Evolutionary conservation across 2,888 invertebrate genomes (phyloP), one percentile per base, ranked within the genome.

Genomic region (Eretmocerus hayati): DNA sequence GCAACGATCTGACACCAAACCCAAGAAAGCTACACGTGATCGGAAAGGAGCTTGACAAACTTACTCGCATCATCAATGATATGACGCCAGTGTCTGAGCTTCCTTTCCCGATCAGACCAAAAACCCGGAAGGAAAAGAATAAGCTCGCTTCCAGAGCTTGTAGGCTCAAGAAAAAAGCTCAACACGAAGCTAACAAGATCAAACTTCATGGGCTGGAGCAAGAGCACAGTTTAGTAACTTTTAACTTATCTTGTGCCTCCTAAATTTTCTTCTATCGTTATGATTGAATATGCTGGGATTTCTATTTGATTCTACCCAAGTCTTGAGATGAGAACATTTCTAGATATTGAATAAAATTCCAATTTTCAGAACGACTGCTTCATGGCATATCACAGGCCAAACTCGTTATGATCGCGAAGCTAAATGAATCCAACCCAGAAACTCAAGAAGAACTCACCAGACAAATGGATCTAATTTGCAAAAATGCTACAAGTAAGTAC

Each of bases 111-210:
- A 84, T 87, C 23, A 76, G 92, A 58, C 89, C 91, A 11, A 91
- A 90, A 69, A 90, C 92, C n/a, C 81, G 95, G 46, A 95, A 95
- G 72, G 96, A 97, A 72, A 96, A 97, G 71, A 97, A 97, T 71
- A 96, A 96, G 74, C 76, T 96, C 46, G 96, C 97, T 9, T 96
- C 96, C 0, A 83, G 96, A 54, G 96, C 95, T 26, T 97, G 96
- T 70, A 82, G 96, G 30, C 77, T 97, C 64, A 97, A 97, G 80
- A 97, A 97, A 74, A 97, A 96, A 75, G 97, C 97, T 4, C 96
- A 96, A 68, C 96, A 97, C 71, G 97, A 97, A 74, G 96, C 97
- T 2, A 96, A 96, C 69, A 97, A 97, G 75, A 83, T 97, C 47
- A 96, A 96, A 75, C 75, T 96, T 3, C 89, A 83, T 67, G 96